phyloP scores from a whole-genome alignment of 2,888 invertebrate species.

The Drosophila paramelanica region DNA sequence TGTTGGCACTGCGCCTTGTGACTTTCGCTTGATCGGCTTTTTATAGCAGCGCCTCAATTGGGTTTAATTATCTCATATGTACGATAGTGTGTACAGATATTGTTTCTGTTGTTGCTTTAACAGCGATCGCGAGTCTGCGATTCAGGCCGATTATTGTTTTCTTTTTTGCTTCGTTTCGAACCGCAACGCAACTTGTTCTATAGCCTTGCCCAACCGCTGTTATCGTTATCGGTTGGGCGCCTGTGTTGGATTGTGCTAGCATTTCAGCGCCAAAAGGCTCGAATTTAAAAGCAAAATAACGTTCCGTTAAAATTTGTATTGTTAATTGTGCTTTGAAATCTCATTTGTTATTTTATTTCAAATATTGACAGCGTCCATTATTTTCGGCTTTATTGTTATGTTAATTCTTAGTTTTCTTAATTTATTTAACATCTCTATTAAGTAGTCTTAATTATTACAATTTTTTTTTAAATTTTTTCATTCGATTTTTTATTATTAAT shows the following conservation, averaged over 20 bases:
- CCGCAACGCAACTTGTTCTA: conserved; percentile 3
- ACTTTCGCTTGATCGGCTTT: conserved; percentile 2
- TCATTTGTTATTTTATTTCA: no score
- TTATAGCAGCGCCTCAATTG: conserved; percentile 23
- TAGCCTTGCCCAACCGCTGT: conserved; percentile 1
- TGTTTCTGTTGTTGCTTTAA: neutral
- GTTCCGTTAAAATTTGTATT: neutral
- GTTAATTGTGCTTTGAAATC: no score
- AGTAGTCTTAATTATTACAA: no score
- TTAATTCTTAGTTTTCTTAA: no score
- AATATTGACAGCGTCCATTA: no score
- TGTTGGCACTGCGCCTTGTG: neutral
- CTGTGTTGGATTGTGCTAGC: neutral
- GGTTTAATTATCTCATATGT: conserved; percentile 24
- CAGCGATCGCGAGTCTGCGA: conserved; percentile 5
- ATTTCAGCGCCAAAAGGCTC: neutral
- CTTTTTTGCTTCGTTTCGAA: conserved; percentile 2
- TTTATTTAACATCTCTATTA: no score
- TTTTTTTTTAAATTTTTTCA: no score
- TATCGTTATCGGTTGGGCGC: conserved; percentile 1
- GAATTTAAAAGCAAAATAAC: neutral
- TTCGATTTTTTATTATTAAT: no score
- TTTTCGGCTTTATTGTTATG: no score
- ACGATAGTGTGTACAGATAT: neutral
- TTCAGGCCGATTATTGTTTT: neutral